phyloP scores from a whole-genome alignment of 2,113 vertebrate genomes.

The Nyctereutes procyonoides region DNA sequence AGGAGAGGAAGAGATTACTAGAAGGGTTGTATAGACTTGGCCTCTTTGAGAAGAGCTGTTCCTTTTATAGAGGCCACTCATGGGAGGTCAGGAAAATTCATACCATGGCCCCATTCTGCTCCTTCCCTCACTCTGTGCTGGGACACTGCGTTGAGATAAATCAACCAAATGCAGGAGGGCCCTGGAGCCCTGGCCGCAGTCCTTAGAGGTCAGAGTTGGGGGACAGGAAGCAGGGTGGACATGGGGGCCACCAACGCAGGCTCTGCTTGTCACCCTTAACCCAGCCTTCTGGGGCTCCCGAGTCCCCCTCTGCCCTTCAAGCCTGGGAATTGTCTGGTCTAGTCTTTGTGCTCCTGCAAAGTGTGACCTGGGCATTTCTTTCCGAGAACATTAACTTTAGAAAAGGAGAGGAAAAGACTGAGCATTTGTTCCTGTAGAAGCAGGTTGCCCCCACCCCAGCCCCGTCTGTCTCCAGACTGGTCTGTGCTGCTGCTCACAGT shows the following conservation, averaged over 20 bases:
- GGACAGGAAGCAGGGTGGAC: background rate
- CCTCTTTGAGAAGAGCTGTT: background rate
- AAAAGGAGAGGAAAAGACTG: background rate
- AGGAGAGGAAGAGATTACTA: background rate
- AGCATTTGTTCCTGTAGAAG: background rate
- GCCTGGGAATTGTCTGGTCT: background rate
- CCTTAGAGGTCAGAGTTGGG: background rate
- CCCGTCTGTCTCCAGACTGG: background rate
- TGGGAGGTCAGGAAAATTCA: background rate
- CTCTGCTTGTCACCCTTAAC: background rate
- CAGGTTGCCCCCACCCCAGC: background rate
- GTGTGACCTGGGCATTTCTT: background rate
- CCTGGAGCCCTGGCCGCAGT: background rate
- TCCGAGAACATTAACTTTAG: background rate
- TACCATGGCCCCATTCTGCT: too few relatives aligned
- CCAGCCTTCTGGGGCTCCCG: accelerated
- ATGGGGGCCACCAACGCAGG: accelerated
- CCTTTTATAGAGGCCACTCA: background rate
- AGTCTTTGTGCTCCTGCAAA: background rate
- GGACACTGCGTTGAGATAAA: background rate
- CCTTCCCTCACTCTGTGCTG: background rate
- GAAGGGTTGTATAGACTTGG: background rate
- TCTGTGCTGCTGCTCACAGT: background rate
- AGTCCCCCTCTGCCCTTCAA: background rate
- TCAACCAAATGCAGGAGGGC: background rate